These are phyloP conservation scores for Romanogobio albipinnatus DNA, from an alignment of 2,113 vertebrate species.

Conservation along the genomic window DNA sequence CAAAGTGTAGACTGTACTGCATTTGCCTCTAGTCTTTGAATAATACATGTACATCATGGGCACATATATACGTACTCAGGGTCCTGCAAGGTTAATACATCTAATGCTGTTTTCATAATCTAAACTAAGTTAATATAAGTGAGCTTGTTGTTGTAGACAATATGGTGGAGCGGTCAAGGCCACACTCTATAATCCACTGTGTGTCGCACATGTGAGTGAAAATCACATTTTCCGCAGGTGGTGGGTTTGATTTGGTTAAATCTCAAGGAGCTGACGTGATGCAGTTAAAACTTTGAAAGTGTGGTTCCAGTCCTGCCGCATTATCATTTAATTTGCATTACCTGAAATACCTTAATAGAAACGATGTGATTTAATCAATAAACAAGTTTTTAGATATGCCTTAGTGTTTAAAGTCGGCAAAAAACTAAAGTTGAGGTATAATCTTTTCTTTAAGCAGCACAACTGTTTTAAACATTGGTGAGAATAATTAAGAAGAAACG, in stretches of 20 bases:
- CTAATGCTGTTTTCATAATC: slow-evolving; percentile 12
- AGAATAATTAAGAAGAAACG: background rate
- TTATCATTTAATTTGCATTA: background rate
- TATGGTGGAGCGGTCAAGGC: background rate
- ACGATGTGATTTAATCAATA: background rate
- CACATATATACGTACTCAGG: slow-evolving; percentile 5
- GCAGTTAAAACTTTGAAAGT: background rate
- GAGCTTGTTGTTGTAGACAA: background rate
- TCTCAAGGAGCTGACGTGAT: background rate
- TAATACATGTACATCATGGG: slow-evolving; percentile 23
- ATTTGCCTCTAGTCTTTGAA: slow-evolving; percentile 20
- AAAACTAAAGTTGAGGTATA: no score
- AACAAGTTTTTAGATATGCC: background rate
- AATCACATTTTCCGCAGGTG: background rate
- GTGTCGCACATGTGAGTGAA: background rate
- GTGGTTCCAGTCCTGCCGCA: background rate
- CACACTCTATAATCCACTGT: background rate
- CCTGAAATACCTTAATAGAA: background rate
- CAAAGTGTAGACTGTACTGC: slow-evolving; percentile 10
- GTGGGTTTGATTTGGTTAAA: background rate
- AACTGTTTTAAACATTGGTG: no score
- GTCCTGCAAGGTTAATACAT: background rate
- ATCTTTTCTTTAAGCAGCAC: no score
- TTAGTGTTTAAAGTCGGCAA: background rate
- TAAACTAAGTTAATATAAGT: slow-evolving; percentile 4